Conservation (phyloP, 1,140 invertebrate species). For the Sitodiplosis mosellana region DNA sequence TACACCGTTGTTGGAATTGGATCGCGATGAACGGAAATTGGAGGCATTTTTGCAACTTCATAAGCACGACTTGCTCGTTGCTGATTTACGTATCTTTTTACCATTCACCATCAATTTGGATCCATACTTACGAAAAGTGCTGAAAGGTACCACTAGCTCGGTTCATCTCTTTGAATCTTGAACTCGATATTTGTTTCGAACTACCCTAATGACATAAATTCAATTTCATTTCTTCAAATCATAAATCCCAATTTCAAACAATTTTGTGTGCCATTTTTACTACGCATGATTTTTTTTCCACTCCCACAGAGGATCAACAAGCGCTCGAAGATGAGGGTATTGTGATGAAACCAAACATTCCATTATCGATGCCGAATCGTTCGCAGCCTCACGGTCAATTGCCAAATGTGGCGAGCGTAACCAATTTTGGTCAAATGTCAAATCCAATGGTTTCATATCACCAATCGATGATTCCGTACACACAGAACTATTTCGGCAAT, state of each 20-base stretch:
- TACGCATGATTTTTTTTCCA: too few relatives aligned
- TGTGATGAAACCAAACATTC: conserved; percentile 16
- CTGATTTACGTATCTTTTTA: conserved; percentile 83
- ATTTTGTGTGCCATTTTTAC: too few relatives aligned
- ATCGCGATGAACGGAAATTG: conserved; percentile 84
- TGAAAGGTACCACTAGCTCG: conserved; percentile 63
- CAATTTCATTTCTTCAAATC: background rate
- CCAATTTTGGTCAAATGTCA: too few relatives aligned
- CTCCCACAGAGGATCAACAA: conserved; percentile 40
- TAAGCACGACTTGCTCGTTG: conserved; percentile 55
- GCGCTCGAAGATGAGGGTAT: conserved; percentile 38
- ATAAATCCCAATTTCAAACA: background rate
- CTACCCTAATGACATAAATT: too few relatives aligned
- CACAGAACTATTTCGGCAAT: too few relatives aligned
- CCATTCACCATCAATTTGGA: conserved; percentile 94
- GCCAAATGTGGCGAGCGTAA: background rate
- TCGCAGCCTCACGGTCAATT: conserved; percentile 1
- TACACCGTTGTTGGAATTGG: conserved; percentile 75
- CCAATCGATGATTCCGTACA: background rate
- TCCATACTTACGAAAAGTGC: conserved; percentile 88
- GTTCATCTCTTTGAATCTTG: too few relatives aligned
- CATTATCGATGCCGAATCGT: conserved; percentile 9
- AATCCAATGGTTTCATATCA: background rate
- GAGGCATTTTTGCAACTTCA: conserved; percentile 84
- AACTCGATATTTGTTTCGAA: too few relatives aligned